These are phyloP conservation scores for Hybognathus amarus DNA, from an alignment of 2,797 vertebrate species.

Conservation along the genomic window DNA sequence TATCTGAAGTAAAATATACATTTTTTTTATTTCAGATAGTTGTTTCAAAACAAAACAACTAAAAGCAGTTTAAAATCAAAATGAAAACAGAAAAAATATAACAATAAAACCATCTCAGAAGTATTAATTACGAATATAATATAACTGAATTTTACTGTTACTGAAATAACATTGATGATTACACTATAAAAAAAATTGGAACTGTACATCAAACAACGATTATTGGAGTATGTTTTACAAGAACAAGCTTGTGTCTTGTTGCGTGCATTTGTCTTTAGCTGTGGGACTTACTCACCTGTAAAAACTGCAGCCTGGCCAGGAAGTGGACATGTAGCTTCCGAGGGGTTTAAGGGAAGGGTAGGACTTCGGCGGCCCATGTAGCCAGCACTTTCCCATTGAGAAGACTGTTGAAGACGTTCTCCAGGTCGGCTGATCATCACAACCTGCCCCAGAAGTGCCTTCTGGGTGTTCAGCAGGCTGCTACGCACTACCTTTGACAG, in stretches of 20 bases:
- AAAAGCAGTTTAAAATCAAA: neutral
- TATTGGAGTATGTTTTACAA: too few species aligned
- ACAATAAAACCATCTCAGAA: neutral
- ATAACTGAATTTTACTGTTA: neutral
- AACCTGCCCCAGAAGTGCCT: slow-evolving; percentile 90
- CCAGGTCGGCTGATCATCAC: slow-evolving; percentile 93
- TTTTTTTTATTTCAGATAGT: neutral
- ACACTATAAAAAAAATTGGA: too few species aligned
- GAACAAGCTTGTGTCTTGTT: neutral
- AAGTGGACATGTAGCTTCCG: slow-evolving; percentile 88
- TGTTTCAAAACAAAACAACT: neutral
- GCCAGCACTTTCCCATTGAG: slow-evolving; percentile 87
- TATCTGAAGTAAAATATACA: neutral
- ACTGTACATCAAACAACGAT: too few species aligned
- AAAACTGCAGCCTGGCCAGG: slow-evolving; percentile 83
- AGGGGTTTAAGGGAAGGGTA: slow-evolving; percentile 93
- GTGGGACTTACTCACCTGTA: slow-evolving; percentile 80
- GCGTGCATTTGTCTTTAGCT: neutral
- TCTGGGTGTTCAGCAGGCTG: slow-evolving; percentile 85
- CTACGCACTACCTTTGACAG: slow-evolving; percentile 84
- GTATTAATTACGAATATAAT: neutral
- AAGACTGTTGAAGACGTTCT: slow-evolving; percentile 89
- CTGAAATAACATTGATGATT: neutral
- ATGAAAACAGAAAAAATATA: neutral
- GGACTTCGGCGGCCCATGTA: slow-evolving; percentile 88